Conservation (phyloP, 2,888 invertebrate genomes). For the Synergus japonicus region DNA sequence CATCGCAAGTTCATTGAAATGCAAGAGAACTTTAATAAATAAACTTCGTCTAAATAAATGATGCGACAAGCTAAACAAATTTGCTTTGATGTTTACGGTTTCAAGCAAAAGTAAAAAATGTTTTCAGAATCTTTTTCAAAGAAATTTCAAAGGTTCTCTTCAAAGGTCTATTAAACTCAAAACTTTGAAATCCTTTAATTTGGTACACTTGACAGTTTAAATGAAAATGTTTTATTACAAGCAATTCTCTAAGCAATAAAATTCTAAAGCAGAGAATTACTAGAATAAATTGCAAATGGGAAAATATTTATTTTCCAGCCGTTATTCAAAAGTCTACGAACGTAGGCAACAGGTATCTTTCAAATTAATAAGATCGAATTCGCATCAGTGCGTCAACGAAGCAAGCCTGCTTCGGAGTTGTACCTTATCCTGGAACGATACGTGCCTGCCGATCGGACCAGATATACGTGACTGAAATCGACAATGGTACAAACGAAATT, state of each 20-base stretch:
- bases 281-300: background rate
- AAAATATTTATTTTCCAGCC: background rate
- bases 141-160: background rate
- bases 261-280: background rate
- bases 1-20: background rate
- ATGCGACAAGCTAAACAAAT: background rate
- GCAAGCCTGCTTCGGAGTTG: constrained; percentile 7
- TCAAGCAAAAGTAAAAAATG: background rate
- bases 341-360: constrained; percentile 36
- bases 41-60: background rate
- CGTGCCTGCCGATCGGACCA: constrained; percentile 20
- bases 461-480: constrained; percentile 34
- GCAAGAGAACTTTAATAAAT: background rate
- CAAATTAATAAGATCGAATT: constrained; percentile 35
- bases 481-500: constrained; percentile 6
- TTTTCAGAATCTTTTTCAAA: background rate
- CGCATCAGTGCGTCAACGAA: constrained; percentile 36
- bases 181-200: background rate
- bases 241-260: background rate
- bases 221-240: background rate
- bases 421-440: constrained; percentile 35
- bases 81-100: background rate
- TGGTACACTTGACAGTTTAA: background rate
- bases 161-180: background rate
- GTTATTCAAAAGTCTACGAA: constrained; percentile 23